Base-by-base conservation (phyloP, 2,797 vertebrate species). In the Molossus molossus region DNA sequence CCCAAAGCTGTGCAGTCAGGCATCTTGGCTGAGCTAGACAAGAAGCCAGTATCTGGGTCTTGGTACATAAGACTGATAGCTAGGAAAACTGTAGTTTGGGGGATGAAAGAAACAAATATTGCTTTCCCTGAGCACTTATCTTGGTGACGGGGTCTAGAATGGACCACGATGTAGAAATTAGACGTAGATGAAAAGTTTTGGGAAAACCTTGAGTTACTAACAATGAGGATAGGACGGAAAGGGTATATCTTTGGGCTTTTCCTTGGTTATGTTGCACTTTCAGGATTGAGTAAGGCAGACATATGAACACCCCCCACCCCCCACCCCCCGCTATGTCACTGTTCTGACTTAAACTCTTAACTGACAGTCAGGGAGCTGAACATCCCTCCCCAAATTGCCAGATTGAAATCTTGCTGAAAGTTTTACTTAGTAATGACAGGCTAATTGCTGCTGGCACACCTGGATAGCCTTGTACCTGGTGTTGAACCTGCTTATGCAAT, bases 111-210 rank as follows among this genome's bases (percentile, higher is more conserved):
- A 85, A 73, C 7, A 91, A 37, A 79, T 57, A 77, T 6, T 58
- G 37, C 55, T 91, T 95, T 95, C 50, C 67, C 70, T 64, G 53
- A 92, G 62, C 90, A 95, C 37, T 91, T 80, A 79, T 17, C 62
- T 94, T 60, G 50, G 75, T 90, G 65, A 94, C 60, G 72, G 50
- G 62, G 29, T 95, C 80, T 95, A 79, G 72, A 95, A 60, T 84
- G 95, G 73, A 77, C 82, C 73, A 94, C 40, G 40, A 57, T 15
- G 3, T 77, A 94, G 87, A 65, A 53, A 82, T 79, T 53, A 92
- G 58, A 90, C n/a, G 13, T 37, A 69, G 64, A 80, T 82, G 20
- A 29, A 88, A 82, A 65, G 18, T 50, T 91, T 77, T 90, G 25
- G 50, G 27, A 82, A 91, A 87, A 40, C 57, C 13, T 94, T 17